A percentile compares a stretch with the other conserved stretches of the same genome.
phyloP scores from a whole-genome alignment of 2,113 vertebrate genomes.

The Equus przewalskii region DNA sequence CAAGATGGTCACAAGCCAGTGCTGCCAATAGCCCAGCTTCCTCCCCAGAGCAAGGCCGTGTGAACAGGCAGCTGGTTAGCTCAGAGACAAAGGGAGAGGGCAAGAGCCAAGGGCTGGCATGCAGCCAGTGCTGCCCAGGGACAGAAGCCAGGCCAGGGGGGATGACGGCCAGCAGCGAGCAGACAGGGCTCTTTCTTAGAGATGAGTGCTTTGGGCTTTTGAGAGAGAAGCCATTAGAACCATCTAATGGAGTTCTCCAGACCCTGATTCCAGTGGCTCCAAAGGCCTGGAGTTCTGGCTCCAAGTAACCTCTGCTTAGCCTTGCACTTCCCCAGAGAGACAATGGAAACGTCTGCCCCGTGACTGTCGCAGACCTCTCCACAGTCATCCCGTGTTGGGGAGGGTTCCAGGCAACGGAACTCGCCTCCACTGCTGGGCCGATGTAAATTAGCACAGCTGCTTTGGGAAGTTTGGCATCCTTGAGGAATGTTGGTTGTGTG shows the following conservation, averaged over 20 bases:
- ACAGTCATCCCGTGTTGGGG: fast-evolving
- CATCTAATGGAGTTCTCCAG: background rate
- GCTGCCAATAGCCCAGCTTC: background rate
- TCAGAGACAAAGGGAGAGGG: background rate
- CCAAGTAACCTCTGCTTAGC: background rate
- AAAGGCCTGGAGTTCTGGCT: background rate
- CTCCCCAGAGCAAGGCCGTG: background rate
- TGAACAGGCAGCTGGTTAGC: background rate
- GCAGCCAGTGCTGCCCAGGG: background rate
- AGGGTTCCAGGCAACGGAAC: background rate
- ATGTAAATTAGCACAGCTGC: background rate
- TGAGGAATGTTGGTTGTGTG: background rate
- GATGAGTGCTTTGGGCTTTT: background rate
- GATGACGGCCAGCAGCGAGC: background rate
- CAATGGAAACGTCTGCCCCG: background rate
- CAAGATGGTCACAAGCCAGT: background rate
- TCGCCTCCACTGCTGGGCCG: fast-evolving
- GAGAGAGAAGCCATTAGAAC: background rate
- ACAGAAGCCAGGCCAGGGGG: background rate
- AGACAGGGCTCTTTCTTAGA: background rate
- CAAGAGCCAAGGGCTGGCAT: background rate
- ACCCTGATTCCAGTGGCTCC: background rate
- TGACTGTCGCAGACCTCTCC: background rate
- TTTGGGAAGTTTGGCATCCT: background rate
- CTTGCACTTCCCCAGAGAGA: background rate